A percentile compares a stretch with the other conserved stretches of the same genome.
These are phyloP conservation scores for Actenoides lindsayi DNA, from an alignment of 2,113 vertebrate species.

Conservation along the genomic window DNA sequence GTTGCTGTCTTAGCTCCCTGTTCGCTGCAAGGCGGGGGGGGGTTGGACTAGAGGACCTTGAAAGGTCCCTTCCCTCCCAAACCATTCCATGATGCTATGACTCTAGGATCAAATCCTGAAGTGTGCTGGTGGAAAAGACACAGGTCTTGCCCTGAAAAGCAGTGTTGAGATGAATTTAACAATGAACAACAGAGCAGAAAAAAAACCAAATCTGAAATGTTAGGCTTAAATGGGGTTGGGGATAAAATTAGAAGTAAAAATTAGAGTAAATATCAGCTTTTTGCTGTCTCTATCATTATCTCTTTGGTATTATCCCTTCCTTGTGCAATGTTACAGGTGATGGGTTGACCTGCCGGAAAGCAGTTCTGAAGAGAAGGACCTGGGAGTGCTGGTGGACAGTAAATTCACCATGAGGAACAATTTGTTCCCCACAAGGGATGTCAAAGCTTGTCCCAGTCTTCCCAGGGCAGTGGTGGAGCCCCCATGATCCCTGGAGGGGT, in stretches of 20 bases:
- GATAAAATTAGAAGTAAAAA: not conserved
- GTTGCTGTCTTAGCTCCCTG: not conserved
- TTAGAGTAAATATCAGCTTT: not conserved
- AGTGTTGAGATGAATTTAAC: not conserved
- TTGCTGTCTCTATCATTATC: not conserved
- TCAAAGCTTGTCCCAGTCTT: too few relatives aligned
- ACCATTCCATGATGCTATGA: too few relatives aligned
- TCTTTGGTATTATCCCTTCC: not conserved
- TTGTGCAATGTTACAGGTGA: too few relatives aligned
- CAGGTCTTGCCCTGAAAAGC: not conserved
- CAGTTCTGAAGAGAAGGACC: too few relatives aligned
- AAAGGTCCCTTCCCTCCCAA: not conserved
- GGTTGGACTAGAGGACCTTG: not conserved
- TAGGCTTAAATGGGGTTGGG: fast-evolving
- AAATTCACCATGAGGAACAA: not conserved
- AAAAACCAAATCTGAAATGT: not conserved
- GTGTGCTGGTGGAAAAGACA: not conserved
- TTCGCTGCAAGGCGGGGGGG: not conserved
- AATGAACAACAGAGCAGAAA: not conserved
- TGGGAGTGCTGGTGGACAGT: too few relatives aligned
- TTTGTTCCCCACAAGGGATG: too few relatives aligned
- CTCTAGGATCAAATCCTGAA: not conserved
- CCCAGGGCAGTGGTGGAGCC: too few relatives aligned
- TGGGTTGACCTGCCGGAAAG: too few relatives aligned
- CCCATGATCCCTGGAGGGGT: too few relatives aligned